phyloP scores from a whole-genome alignment of 2,113 vertebrate species.

The Phodopus roborovskii region DNA sequence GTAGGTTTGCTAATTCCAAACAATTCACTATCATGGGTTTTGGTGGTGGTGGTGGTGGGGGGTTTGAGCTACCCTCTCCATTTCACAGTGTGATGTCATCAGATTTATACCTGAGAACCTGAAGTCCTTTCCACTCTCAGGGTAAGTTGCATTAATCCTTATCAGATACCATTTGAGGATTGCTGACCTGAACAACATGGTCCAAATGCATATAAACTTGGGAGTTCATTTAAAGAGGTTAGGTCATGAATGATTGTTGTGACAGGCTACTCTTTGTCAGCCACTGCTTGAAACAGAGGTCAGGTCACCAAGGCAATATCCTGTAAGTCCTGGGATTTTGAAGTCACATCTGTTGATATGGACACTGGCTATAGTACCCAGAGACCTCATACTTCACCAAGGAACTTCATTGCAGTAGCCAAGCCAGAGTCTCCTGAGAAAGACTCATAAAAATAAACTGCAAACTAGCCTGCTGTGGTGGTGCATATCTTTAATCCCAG shows the following conservation, averaged over 20 bases:
- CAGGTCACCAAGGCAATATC: background rate
- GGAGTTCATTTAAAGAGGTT: background rate
- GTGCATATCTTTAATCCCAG: no score
- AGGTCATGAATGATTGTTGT: background rate
- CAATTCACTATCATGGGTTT: background rate
- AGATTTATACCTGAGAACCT: background rate
- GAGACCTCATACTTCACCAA: background rate
- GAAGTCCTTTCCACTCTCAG: background rate
- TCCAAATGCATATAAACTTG: background rate
- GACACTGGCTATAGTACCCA: no score
- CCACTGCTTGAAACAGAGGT: background rate
- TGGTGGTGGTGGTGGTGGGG: no score
- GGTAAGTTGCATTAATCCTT: background rate
- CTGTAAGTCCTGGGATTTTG: background rate
- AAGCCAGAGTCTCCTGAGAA: background rate
- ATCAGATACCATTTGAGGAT: background rate
- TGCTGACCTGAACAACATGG: background rate
- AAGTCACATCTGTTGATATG: no score
- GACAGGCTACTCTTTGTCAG: background rate
- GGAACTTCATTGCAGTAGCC: background rate
- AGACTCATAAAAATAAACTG: background rate
- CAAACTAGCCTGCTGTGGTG: background rate
- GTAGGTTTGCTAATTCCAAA: background rate
- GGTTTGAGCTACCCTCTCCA: background rate
- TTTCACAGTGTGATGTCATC: background rate